These are phyloP conservation scores for Leptonema lineaticorne DNA, from an alignment of 1,140 invertebrate genomes.

Conservation along the genomic window DNA sequence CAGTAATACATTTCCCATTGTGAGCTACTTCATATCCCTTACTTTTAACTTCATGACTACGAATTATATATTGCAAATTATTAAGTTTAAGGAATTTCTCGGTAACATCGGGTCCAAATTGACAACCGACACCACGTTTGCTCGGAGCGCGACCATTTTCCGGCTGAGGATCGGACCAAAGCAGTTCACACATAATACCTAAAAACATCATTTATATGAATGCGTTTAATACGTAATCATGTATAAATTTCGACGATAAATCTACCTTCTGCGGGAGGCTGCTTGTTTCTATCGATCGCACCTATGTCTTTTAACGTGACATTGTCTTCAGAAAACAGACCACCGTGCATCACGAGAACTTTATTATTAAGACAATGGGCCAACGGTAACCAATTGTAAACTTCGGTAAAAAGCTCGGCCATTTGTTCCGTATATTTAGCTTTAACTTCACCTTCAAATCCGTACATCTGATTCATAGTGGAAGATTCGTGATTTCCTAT, in stretches of 20 bases:
- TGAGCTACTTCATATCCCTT: conserved; percentile 95
- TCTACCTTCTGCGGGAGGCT: conserved; percentile 93
- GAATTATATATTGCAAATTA: conserved; percentile 88
- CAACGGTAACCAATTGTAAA: conserved; percentile 96
- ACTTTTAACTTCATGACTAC: conserved; percentile 98
- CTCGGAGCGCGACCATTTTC: conserved; percentile 83
- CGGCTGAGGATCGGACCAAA: conserved; percentile 98
- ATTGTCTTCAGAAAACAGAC: conserved; percentile 85
- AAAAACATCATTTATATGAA: conserved; percentile 45
- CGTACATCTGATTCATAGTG: conserved; percentile 99
- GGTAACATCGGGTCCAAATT: conserved; percentile 98
- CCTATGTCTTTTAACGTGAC: conserved; percentile 90
- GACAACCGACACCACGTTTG: conserved; percentile 95
- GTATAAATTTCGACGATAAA: not conserved
- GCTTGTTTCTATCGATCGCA: conserved; percentile 85
- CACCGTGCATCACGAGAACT: conserved; percentile 95
- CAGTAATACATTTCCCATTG: conserved; percentile 91
- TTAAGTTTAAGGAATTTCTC: conserved; percentile 81
- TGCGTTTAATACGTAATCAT: not conserved
- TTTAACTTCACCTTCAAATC: conserved; percentile 97
- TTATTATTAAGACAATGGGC: conserved; percentile 92
- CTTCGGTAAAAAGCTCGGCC: conserved; percentile 96
- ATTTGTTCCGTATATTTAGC: conserved; percentile 92
- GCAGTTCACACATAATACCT: conserved; percentile 92
- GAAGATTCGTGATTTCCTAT: conserved; percentile 96